These are phyloP conservation scores for Pyrrhia umbra DNA, from an alignment of 2,888 invertebrate genomes.

Conservation along the genomic window DNA sequence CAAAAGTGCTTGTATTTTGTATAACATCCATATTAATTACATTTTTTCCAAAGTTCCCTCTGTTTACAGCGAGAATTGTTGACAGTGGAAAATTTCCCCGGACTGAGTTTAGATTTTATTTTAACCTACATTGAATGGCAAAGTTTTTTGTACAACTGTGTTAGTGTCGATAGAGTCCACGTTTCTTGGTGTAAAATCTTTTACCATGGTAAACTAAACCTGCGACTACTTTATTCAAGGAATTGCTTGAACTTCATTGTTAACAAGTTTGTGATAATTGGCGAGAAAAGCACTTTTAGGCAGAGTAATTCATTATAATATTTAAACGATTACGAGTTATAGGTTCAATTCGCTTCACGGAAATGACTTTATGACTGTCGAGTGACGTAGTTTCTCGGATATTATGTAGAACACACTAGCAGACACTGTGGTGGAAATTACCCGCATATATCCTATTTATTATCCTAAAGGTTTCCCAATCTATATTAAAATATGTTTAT, in stretches of 20 bases:
- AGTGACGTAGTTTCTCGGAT: too few species aligned
- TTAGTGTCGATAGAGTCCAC: constrained; percentile 27
- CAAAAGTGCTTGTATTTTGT: constrained; percentile 35
- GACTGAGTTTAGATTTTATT: constrained; percentile 41
- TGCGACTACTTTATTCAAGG: neutral
- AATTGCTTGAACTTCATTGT: too few species aligned
- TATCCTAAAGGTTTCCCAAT: neutral
- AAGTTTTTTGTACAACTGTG: constrained; percentile 43
- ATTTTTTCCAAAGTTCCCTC: constrained; percentile 44
- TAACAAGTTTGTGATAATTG: too few species aligned
- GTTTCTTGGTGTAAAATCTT: constrained; percentile 17
- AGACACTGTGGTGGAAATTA: too few species aligned
- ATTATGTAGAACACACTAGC: too few species aligned
- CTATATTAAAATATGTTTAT: neutral
- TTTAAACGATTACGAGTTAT: too few species aligned
- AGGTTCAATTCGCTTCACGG: too few species aligned
- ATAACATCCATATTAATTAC: constrained; percentile 37
- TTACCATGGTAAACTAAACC: constrained; percentile 21
- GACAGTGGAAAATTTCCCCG: constrained; percentile 39
- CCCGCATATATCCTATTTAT: too few species aligned
- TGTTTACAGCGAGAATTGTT: constrained; percentile 40
- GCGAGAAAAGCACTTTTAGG: too few species aligned
- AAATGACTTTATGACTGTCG: too few species aligned
- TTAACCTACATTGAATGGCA: constrained; percentile 34
- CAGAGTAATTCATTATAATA: too few species aligned